phyloP scores from a whole-genome alignment of 2,888 invertebrate genomes.

The Athalia rosae region DNA sequence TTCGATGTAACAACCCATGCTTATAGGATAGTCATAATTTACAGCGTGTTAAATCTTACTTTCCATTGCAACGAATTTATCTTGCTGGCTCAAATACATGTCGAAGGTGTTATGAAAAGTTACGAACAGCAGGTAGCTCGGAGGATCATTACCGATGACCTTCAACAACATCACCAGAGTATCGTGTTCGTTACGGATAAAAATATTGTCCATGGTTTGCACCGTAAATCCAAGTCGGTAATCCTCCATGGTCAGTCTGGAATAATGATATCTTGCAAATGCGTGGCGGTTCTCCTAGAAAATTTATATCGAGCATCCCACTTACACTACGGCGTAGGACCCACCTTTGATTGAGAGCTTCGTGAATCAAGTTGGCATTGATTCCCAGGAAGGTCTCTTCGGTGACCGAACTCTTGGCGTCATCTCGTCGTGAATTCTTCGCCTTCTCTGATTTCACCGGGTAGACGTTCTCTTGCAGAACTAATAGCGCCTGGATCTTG shows the following conservation, averaged over 20 bases:
- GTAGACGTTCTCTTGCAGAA: slow-evolving; percentile 50
- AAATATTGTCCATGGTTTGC: slow-evolving; percentile 62
- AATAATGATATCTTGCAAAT: slow-evolving; percentile 33
- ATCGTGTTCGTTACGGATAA: slow-evolving; percentile 54
- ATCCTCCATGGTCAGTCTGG: slow-evolving; percentile 59
- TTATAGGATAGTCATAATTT: too few species aligned
- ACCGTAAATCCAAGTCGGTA: slow-evolving; percentile 63
- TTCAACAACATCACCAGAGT: slow-evolving; percentile 57
- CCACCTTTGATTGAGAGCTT: slow-evolving; percentile 62
- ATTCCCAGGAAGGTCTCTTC: slow-evolving; percentile 54
- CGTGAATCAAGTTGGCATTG: slow-evolving; percentile 50
- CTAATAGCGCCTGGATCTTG: slow-evolving; percentile 57
- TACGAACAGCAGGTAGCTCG: slow-evolving; percentile 58
- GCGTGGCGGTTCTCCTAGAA: too few species aligned
- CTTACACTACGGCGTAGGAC: not conserved
- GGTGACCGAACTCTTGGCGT: slow-evolving; percentile 7
- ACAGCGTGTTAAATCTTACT: slow-evolving; percentile 38
- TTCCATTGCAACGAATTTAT: slow-evolving; percentile 48
- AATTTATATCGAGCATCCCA: not conserved
- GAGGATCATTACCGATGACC: slow-evolving; percentile 56
- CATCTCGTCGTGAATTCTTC: not conserved
- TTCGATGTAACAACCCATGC: too few species aligned
- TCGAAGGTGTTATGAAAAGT: slow-evolving; percentile 61
- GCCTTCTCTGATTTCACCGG: not conserved
- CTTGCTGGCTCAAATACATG: slow-evolving; percentile 50